A percentile compares a stretch with the other conserved stretches of the same genome.
Conservation (phyloP, 2,113 vertebrate species). For the Neotragus pygmaeus region DNA sequence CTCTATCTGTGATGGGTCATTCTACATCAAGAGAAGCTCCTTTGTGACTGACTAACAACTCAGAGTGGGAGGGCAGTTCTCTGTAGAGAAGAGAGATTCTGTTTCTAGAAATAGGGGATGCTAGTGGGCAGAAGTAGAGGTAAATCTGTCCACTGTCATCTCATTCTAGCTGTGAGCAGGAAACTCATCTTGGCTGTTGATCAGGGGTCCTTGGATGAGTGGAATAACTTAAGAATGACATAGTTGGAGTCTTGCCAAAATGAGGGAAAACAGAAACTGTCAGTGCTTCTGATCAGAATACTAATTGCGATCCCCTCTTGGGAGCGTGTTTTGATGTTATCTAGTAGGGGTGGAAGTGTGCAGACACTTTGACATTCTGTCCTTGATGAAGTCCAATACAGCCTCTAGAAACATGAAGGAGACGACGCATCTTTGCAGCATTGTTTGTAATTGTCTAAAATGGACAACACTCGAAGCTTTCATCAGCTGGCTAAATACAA, state of each 20-base stretch:
- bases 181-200: not conserved
- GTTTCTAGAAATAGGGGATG: not conserved
- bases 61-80: not conserved
- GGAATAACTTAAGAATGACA: not conserved
- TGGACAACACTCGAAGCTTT: slow-evolving; percentile 7
- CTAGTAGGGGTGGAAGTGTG: not conserved
- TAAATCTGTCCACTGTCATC: not conserved
- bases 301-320: not conserved
- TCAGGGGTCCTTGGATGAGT: not conserved
- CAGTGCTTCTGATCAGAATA: not conserved
- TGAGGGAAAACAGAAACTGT: not conserved
- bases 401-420: not conserved
- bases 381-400: not conserved
- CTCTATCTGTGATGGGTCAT: not conserved
- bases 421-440: not conserved
- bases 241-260: not conserved
- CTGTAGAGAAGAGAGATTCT: not conserved
- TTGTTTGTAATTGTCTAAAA: not conserved
- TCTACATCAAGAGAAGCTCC: not conserved
- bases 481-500: not conserved
- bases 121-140: not conserved
- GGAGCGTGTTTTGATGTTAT: not conserved
- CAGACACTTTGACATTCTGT: not conserved
- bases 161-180: not conserved
- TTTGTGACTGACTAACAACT: not conserved